Evolutionary conservation across 1,140 invertebrate species (phyloP).

Genomic region (Probaryconus sp.): DNA sequence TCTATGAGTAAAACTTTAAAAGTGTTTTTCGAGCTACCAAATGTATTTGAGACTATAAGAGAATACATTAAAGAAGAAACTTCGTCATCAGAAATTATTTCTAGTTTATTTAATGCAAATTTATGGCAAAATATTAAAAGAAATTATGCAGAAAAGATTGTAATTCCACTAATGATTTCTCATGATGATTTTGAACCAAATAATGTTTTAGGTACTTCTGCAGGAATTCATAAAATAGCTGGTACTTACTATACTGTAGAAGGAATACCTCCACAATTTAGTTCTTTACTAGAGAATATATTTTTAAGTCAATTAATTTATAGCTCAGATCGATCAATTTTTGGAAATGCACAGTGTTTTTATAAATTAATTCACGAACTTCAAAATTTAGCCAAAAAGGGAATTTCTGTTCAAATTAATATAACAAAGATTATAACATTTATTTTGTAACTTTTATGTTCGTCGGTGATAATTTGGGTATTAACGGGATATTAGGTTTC

Average conservation of each 20-base stretch:
- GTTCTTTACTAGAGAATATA: conserved; percentile 38
- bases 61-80: conserved; percentile 27
- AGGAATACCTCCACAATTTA: conserved; percentile 36
- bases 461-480: conserved; percentile 46
- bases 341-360: conserved; percentile 45
- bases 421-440: conserved; percentile 11
- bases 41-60: conserved; percentile 37
- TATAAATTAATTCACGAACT: conserved; percentile 32
- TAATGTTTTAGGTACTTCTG: conserved; percentile 29
- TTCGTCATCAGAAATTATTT: conserved; percentile 14
- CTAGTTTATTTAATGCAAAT: conserved; percentile 43
- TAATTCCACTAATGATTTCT: conserved; percentile 41
- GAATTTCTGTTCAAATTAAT: conserved; percentile 34
- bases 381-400: conserved; percentile 23
- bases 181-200: conserved; percentile 54
- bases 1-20: conserved; percentile 28
- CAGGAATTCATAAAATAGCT: conserved; percentile 50
- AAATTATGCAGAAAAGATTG: conserved; percentile 31
- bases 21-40: conserved; percentile 39
- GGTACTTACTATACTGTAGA: conserved; percentile 43
- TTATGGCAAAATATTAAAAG: conserved; percentile 24
- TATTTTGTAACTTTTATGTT: conserved; percentile 54
- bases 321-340: conserved; percentile 32
- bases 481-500: conserved; percentile 41
- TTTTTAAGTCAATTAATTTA: conserved; percentile 46